Evolutionary conservation across 2,797 vertebrate genomes (phyloP).

Genomic region (Poeciliopsis infans): DNA sequence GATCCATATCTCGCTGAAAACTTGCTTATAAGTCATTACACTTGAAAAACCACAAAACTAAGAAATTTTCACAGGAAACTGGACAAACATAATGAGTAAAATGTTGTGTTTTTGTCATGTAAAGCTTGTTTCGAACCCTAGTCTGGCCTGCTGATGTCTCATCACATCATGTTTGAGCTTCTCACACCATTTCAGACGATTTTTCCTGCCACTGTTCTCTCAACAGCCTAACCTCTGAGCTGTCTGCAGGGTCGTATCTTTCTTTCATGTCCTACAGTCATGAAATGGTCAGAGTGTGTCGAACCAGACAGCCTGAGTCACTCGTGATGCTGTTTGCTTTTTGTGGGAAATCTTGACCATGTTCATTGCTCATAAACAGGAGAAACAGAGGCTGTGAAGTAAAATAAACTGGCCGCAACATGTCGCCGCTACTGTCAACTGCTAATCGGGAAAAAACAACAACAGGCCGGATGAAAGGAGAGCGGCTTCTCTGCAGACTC

Average conservation of each 20-base stretch:
- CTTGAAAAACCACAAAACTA: too few species aligned
- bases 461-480: slow-evolving; percentile 66
- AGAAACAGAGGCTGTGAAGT: slow-evolving; percentile 56
- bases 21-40: too few species aligned
- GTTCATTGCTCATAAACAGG: slow-evolving; percentile 75
- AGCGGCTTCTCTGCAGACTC: too few species aligned
- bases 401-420: slow-evolving; percentile 76
- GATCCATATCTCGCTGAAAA: too few species aligned
- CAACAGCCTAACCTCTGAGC: slow-evolving; percentile 17
- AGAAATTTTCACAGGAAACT: too few species aligned
- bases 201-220: slow-evolving; percentile 10
- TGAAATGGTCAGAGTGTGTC: slow-evolving; percentile 59
- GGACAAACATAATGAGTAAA: too few species aligned
- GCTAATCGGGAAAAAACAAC: slow-evolving; percentile 52
- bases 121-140: slow-evolving; percentile 35
- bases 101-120: slow-evolving; percentile 18
- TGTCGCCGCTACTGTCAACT: slow-evolving; percentile 63
- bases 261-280: slow-evolving; percentile 60
- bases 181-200: slow-evolving; percentile 40
- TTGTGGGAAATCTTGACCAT: slow-evolving; percentile 71
- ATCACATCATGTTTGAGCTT: slow-evolving; percentile 40
- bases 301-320: slow-evolving; percentile 75
- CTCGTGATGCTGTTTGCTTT: slow-evolving; percentile 55
- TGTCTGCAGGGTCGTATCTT: slow-evolving; percentile 35
- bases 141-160: slow-evolving; percentile 35